Conservation (phyloP, 2,797 vertebrate species). For the Dermochelys coriacea region DNA sequence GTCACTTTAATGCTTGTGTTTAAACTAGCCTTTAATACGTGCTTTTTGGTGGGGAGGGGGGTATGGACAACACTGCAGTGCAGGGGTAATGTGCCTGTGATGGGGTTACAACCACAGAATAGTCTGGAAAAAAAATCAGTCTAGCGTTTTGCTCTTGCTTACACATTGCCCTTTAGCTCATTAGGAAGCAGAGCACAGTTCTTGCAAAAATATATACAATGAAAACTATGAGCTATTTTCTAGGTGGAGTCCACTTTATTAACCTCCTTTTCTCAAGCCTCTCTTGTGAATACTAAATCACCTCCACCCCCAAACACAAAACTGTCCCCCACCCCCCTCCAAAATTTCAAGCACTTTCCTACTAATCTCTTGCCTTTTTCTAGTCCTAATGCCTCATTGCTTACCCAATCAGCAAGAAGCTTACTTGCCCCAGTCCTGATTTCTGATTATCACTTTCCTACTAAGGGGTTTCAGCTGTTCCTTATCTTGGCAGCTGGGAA, state of each 20-base stretch:
- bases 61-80: too few species aligned
- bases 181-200: background rate
- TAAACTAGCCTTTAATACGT: background rate
- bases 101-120: background rate
- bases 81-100: background rate
- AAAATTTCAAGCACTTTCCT: background rate
- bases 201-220: background rate
- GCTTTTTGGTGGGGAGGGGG: background rate
- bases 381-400: background rate
- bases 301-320: background rate
- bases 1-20: background rate
- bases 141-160: background rate
- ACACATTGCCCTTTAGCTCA: background rate
- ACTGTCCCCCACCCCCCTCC: fast-evolving
- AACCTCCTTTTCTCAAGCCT: background rate
- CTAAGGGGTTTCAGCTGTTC: background rate
- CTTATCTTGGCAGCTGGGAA: background rate
- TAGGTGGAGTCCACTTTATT: background rate
- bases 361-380: background rate
- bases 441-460: background rate
- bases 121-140: background rate
- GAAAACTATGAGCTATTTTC: background rate
- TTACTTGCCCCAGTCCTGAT: background rate
- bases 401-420: background rate
- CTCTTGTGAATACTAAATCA: fast-evolving